phyloP scores from a whole-genome alignment of 2,113 vertebrate species.

The Tachuris rubrigastra region DNA sequence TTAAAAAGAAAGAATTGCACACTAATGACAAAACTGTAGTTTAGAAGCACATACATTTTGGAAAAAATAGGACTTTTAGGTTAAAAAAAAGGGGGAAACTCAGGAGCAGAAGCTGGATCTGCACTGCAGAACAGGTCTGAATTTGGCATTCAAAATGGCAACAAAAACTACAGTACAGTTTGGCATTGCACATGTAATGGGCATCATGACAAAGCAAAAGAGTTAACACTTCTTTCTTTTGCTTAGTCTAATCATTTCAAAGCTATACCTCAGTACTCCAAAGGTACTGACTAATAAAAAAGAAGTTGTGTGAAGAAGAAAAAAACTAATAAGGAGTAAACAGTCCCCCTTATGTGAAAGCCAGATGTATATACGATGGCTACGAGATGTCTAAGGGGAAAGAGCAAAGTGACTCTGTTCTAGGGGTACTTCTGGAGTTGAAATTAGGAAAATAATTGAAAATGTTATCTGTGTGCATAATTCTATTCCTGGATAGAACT shows the following conservation, averaged over 20 bases:
- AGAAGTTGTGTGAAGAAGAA: not conserved
- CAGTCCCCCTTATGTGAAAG: not conserved
- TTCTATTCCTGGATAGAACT: not conserved
- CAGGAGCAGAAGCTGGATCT: not conserved
- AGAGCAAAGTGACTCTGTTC: not conserved
- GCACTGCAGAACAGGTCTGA: not conserved
- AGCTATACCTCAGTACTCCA: not conserved
- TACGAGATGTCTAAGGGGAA: not conserved
- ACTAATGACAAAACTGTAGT: not conserved
- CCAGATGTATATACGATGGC: not conserved
- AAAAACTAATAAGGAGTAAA: not conserved
- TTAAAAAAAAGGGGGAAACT: not conserved
- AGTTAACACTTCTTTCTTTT: not conserved
- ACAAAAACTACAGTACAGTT: not conserved
- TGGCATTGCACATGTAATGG: not conserved
- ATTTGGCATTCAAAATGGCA: not conserved
- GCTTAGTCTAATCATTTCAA: not conserved
- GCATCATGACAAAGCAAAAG: not conserved
- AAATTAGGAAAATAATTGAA: not conserved
- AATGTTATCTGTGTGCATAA: not conserved
- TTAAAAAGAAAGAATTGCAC: not conserved
- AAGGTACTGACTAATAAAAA: not conserved
- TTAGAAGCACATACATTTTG: not conserved
- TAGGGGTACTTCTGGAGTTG: not conserved
- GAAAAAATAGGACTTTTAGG: not conserved